phyloP scores from a whole-genome alignment of 2,797 vertebrate species.

The Nyctibius grandis region DNA sequence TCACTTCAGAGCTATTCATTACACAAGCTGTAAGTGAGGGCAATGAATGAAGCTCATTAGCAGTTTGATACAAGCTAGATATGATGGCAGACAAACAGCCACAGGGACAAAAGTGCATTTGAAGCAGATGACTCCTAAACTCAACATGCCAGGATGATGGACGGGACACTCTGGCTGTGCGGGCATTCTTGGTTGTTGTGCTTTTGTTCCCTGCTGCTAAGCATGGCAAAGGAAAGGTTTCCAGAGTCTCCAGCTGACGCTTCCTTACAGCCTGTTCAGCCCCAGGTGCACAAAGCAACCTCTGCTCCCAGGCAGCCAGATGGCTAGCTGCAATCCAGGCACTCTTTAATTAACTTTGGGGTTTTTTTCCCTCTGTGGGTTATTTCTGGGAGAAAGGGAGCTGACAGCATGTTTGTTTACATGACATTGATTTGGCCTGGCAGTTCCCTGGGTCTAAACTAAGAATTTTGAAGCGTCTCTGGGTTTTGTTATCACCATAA shows the following conservation, averaged over 20 bases:
- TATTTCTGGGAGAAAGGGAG: not conserved
- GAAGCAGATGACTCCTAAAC: not conserved
- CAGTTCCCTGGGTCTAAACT: not conserved
- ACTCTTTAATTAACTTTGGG: conserved; percentile 20
- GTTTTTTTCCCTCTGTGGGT: not conserved
- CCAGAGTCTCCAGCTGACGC: not conserved
- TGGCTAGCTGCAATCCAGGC: conserved; percentile 17
- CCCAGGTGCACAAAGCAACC: conserved; percentile 5
- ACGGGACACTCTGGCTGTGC: not conserved
- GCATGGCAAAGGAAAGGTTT: not conserved
- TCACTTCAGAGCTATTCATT: not conserved
- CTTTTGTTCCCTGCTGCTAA: not conserved
- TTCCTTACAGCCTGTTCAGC: not conserved
- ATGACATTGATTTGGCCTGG: not conserved
- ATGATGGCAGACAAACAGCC: not conserved
- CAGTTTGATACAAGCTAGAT: not conserved
- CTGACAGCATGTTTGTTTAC: conserved; percentile 3
- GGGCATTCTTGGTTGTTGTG: not conserved
- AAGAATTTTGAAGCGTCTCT: not conserved
- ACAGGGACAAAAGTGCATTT: not conserved
- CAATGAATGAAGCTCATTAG: not conserved
- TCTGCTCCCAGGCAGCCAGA: conserved; percentile 42
- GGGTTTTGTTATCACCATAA: not conserved
- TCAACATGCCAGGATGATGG: not conserved
- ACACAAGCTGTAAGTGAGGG: not conserved